Conservation (phyloP, 2,888 invertebrate genomes). For the Adelognathus sp. region DNA sequence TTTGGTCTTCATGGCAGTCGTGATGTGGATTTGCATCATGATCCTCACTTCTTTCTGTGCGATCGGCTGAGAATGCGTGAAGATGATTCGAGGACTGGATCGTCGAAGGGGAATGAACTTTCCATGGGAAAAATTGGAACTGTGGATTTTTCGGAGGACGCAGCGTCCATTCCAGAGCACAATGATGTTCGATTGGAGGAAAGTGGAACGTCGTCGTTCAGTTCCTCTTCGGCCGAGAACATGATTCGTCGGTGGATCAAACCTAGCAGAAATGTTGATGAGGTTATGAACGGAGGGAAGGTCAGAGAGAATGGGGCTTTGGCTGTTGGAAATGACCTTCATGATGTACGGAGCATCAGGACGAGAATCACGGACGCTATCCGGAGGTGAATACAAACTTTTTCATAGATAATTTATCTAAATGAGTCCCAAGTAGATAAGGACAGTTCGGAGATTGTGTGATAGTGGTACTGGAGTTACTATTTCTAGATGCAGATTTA, state of each 20-base stretch:
- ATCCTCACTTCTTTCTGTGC: constrained; percentile 41
- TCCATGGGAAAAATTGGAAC: neutral
- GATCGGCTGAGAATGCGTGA: neutral
- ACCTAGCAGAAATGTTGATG: neutral
- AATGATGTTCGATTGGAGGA: constrained; percentile 30
- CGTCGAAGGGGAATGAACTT: neutral
- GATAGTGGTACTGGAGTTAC: too few species aligned
- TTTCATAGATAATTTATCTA: too few species aligned
- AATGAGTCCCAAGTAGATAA: too few species aligned
- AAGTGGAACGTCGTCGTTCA: constrained; percentile 61
- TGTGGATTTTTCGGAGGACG: constrained; percentile 34
- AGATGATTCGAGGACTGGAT: neutral
- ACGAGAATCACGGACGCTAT: constrained; percentile 39
- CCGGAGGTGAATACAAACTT: constrained; percentile 16
- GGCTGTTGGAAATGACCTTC: neutral
- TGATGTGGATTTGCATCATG: constrained; percentile 34
- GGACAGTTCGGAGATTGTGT: too few species aligned
- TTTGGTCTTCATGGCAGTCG: constrained; percentile 59
- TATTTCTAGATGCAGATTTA: too few species aligned
- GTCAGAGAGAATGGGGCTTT: neutral
- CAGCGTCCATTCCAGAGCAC: constrained; percentile 46
- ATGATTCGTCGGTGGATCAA: constrained; percentile 65
- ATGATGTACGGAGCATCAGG: constrained; percentile 22
- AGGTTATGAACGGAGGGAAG: neutral
- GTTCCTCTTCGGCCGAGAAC: constrained; percentile 67